Conservation (phyloP, 1,140 invertebrate species). For the Hycleus cichorii region DNA sequence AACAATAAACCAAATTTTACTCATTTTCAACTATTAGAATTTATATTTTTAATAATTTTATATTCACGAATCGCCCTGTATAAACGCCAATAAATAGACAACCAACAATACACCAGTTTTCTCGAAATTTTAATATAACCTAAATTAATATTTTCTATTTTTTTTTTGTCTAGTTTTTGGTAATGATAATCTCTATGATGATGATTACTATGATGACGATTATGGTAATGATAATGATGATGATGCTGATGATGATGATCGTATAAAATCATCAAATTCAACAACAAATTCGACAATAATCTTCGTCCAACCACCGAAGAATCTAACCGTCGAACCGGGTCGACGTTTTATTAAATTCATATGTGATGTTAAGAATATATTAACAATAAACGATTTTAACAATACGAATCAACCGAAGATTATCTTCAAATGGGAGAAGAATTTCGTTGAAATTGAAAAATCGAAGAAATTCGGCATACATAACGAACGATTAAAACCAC, state of each 20-base stretch:
- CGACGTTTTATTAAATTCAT: constrained; percentile 49
- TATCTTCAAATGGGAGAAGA: constrained; percentile 61
- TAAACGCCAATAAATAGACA: too few relatives aligned
- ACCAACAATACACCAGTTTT: too few relatives aligned
- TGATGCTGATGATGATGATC: constrained; percentile 25
- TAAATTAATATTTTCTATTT: neutral
- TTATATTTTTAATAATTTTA: too few relatives aligned
- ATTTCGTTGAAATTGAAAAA: constrained; percentile 50
- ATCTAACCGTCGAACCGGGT: constrained; percentile 56
- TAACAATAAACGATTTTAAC: constrained; percentile 18
- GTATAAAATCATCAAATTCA: constrained; percentile 15
- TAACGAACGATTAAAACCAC: too few relatives aligned
- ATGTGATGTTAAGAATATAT: constrained; percentile 52
- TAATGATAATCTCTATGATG: neutral
- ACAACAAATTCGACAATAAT: constrained; percentile 31
- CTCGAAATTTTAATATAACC: too few relatives aligned
- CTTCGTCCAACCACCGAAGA: constrained; percentile 46
- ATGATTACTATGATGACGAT: too few relatives aligned
- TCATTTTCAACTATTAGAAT: too few relatives aligned
- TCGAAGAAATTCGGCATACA: constrained; percentile 33
- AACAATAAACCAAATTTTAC: too few relatives aligned
- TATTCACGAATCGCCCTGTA: too few relatives aligned
- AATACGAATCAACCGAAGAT: constrained; percentile 38
- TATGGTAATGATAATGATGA: constrained; percentile 14
- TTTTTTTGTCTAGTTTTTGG: constrained; percentile 20